Conservation (phyloP, 2,113 vertebrate genomes). For the Rallus limicola region DNA sequence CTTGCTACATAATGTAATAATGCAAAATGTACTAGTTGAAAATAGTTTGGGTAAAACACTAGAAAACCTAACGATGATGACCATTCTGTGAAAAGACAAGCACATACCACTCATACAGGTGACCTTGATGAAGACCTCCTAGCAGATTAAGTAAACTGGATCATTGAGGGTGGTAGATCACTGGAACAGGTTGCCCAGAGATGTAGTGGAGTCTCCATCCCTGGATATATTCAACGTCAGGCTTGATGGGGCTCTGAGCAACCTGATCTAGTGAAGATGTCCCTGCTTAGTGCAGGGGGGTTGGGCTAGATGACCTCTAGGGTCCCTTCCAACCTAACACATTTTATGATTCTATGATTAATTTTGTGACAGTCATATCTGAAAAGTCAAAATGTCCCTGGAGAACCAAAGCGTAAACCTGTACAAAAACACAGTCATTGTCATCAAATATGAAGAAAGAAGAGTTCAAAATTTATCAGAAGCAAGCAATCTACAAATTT, state of each 20-base stretch:
- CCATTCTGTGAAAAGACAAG: background rate
- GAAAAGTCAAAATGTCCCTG: background rate
- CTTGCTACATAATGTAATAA: background rate
- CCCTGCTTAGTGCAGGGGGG: no score
- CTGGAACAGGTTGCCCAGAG: no score
- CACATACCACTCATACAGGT: background rate
- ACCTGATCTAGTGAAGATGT: no score
- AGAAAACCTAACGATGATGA: background rate
- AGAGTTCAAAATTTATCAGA: background rate
- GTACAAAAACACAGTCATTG: background rate
- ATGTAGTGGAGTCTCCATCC: no score
- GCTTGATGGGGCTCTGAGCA: no score
- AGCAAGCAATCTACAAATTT: background rate
- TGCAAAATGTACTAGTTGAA: background rate
- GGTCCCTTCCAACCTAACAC: no score
- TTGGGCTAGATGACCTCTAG: no score
- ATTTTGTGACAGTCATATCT: background rate
- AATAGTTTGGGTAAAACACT: background rate
- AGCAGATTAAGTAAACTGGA: background rate
- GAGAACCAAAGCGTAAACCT: background rate
- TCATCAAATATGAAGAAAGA: background rate
- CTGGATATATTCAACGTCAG: no score
- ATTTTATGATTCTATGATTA: background rate
- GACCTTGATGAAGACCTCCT: background rate
- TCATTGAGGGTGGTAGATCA: background rate